Base-by-base conservation (phyloP, 2,888 invertebrate species). In the Pseudococcus jackbeardsleyi region DNA sequence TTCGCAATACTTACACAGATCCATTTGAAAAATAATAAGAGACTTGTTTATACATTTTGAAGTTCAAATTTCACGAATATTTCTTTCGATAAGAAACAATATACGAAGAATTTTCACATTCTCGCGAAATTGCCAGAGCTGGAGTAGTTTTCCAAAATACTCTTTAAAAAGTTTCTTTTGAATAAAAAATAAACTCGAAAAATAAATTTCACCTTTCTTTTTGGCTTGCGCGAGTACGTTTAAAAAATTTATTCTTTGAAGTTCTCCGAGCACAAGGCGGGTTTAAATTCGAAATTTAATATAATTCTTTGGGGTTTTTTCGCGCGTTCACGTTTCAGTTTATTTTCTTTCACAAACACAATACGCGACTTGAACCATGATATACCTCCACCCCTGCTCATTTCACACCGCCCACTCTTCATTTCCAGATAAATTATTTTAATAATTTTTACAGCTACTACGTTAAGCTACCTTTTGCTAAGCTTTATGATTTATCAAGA, bases 401-500 rank as follows among this genome's bases (percentile, higher is more conserved):
- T 59, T 59, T 64, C 9, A 64, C 64, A 8, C 64, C 9, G 9
- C 64, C 22, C 19, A 1, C 8, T 42, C 42, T 22, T 22, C 64
- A 64, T 64, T 64, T 22, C 22, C 64, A 64, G 22, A 64, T 64
- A 64, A 72, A 72, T 72, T 33, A 72, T 72, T 72, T 72, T 39
- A 72, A 72, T 72, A 72, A 33, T 72, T 72, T 72, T 64, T 64
- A 64, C 22, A 33, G 72, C 33, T 39, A 26, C 68, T 4, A 72
- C 39, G 72, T 72, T 72, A 33, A 72, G 33, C 72, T 8, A 64
- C 64, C 33, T 72, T 72, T 72, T 19, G 33, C 72, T 72, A 72
- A 72, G 72, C 72, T 72, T 64, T 39, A 33, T 72, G 72, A 72
- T 72, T 72, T 72, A 72, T 72, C 26, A 72, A 72, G 72, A 72